These are phyloP conservation scores for Thunnus maccoyii DNA, from an alignment of 2,113 vertebrate species.

Conservation along the genomic window DNA sequence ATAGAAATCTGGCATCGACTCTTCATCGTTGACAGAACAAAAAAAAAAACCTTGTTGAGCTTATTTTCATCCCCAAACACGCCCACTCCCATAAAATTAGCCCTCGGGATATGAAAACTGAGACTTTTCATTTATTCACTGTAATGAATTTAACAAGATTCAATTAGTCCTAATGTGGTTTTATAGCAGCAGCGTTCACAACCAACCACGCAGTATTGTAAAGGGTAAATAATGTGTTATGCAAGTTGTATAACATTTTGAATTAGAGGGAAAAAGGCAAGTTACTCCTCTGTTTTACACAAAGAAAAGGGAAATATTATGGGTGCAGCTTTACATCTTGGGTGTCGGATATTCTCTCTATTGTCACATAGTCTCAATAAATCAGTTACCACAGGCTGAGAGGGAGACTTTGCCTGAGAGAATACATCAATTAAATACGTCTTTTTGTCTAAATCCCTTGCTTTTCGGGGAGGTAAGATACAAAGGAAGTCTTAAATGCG, in stretches of 20 bases:
- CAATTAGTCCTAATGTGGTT: neutral
- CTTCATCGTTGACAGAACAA: neutral
- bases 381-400: neutral
- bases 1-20: neutral
- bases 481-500: neutral
- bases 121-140: conserved; percentile 16
- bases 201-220: neutral
- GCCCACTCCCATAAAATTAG: conserved; percentile 65
- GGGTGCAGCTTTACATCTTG: neutral
- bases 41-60: neutral
- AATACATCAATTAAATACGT: neutral
- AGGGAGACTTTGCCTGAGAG: conserved; percentile 3
- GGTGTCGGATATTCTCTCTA: neutral
- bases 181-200: rapidly evolving
- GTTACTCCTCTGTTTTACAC: neutral
- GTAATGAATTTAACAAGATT: neutral
- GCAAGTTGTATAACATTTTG: neutral
- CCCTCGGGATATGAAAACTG: conserved; percentile 63
- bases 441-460: rapidly evolving
- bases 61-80: conserved; percentile 64
- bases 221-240: neutral
- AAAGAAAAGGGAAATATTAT: neutral
- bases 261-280: neutral
- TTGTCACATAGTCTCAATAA: neutral
- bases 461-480: rapidly evolving